These are phyloP conservation scores for Aromia moschata DNA, from an alignment of 2,888 invertebrate species.

Conservation along the genomic window DNA sequence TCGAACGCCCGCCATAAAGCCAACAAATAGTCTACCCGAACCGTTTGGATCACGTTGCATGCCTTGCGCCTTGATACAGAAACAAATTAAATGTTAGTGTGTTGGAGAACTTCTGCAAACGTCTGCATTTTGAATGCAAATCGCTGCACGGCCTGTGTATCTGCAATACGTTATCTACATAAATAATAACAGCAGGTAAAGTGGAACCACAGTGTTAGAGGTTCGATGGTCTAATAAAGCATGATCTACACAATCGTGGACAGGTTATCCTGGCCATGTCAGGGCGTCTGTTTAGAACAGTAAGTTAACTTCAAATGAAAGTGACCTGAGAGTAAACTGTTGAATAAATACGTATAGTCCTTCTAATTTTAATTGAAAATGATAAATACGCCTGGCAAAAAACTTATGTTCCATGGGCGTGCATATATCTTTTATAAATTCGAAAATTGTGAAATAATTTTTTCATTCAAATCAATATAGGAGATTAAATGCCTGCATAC, in stretches of 20 bases:
- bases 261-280: constrained; percentile 28
- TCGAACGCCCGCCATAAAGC: neutral
- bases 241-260: constrained; percentile 37
- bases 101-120: constrained; percentile 11
- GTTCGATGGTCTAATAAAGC: constrained; percentile 42
- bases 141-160: constrained; percentile 21
- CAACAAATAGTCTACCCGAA: neutral
- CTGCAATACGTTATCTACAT: constrained; percentile 26
- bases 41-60: constrained; percentile 1
- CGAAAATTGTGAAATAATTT: no score
- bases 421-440: no score
- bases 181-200: constrained; percentile 36
- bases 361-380: no score
- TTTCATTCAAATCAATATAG: no score
- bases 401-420: no score
- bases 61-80: constrained; percentile 7
- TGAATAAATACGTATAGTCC: no score
- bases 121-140: constrained; percentile 22
- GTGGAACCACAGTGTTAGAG: constrained; percentile 36
- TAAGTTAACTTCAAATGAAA: no score
- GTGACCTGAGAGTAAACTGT: no score
- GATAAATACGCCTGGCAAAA: no score
- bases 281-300: neutral
- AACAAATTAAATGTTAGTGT: constrained; percentile 20
- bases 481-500: no score